Evolutionary conservation across 2,113 vertebrate genomes (phyloP), one percentile per base, ranked within the genome.

Genomic region (Sula dactylatra): DNA sequence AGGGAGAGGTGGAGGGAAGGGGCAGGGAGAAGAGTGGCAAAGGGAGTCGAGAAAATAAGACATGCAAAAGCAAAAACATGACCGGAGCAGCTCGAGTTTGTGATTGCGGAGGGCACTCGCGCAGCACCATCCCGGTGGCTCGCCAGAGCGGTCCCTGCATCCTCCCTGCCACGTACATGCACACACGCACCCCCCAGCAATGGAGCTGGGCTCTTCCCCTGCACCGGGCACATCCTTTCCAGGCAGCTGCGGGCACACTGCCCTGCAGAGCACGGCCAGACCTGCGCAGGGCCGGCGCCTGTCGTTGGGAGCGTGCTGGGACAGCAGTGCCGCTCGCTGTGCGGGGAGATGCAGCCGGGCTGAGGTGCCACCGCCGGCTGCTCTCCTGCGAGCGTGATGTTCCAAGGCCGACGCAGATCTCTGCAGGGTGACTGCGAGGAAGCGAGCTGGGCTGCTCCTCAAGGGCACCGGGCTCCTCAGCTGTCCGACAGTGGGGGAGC

Each of bases 21-120:
- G 82, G 21, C 3, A 1, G 55, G 86, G 67, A 45, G 44, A 59
- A 49, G 40, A 84, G 94, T 64, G 87, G 72, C 89, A 88, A 84
- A 98, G 98, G 98, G 98, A 98, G 94, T 97, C 76, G 97, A 97
- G 97, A 98, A 98, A 96, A 97, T 98, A 97, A 98, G 98, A 94
- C 95, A 94, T 96, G 94, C 97, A 97, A 97, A 97, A 97, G 95
- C 92, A 96, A 97, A 97, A 97, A 22, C 66, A 44, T 71, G 90
- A 94, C 59, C 32, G 62, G 93, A 94, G 96, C 93, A 95, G 96
- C 94, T 91, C 34, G 6, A 79, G 87, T 74, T 40, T 29, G 89
- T 61, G 91, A 31, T 27, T 42, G 92, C 2, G 0, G 76, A 50
- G 74, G 77, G 80, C 62, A 21, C 88, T 19, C 0, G 40, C 24